Conservation (phyloP, 2,113 vertebrate species). For the Donacobius atricapilla region DNA sequence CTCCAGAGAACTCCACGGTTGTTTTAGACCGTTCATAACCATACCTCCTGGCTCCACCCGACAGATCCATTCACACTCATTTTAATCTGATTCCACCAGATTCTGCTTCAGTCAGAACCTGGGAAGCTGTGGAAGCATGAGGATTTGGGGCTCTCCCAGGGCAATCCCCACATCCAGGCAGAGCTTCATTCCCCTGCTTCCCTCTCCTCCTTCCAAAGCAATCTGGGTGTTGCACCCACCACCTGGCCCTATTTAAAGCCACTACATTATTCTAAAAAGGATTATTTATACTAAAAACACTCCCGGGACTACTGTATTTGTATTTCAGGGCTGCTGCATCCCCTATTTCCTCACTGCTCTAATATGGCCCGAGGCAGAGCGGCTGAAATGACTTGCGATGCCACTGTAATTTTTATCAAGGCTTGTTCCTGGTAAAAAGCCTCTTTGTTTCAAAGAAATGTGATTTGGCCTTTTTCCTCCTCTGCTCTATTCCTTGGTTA, state of each 20-base stretch:
- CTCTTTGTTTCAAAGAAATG: conserved; percentile 84
- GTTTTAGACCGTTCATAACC: neutral
- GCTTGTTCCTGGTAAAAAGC: conserved; percentile 81
- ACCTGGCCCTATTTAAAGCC: conserved; percentile 71
- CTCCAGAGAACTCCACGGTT: accelerated
- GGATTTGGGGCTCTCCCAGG: neutral
- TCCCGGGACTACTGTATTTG: conserved; percentile 65
- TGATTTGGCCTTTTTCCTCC: conserved; percentile 79
- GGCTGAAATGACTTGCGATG: conserved; percentile 75
- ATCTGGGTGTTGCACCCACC: conserved; percentile 32
- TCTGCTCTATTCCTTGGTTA: conserved; percentile 77
- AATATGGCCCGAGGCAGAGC: conserved; percentile 68
- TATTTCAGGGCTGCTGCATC: conserved; percentile 66
- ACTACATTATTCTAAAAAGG: conserved; percentile 64
- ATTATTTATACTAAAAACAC: conserved; percentile 71
- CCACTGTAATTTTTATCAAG: conserved; percentile 83
- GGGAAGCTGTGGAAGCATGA: neutral
- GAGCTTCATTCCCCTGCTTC: accelerated
- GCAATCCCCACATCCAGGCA: neutral
- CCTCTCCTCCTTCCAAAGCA: neutral
- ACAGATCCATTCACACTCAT: neutral
- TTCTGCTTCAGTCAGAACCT: neutral
- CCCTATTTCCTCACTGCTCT: conserved; percentile 71
- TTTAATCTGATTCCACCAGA: neutral
- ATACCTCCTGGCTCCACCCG: neutral